These are phyloP conservation scores for Dioctria linearis DNA, from an alignment of 2,888 invertebrate genomes.

Conservation along the genomic window DNA sequence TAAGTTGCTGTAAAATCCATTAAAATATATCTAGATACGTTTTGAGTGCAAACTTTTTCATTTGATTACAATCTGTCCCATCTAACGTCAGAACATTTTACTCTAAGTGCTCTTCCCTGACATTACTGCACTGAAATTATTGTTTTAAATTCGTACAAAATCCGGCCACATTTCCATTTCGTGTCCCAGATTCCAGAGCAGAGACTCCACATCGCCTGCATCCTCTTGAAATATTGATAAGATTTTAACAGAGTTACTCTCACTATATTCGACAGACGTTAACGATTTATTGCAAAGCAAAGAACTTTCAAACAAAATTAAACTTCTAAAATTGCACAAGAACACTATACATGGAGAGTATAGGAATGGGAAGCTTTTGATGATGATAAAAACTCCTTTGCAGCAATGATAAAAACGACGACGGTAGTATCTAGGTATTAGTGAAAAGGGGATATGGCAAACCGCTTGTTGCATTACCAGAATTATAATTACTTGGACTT, in stretches of 20 bases:
- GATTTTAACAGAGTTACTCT: slow-evolving; percentile 24
- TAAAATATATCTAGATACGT: too few relatives aligned
- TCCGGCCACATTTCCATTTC: slow-evolving; percentile 11
- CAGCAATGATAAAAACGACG: neutral
- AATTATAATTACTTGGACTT: slow-evolving; percentile 19
- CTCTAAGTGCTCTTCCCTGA: too few relatives aligned
- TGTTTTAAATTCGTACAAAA: slow-evolving; percentile 14
- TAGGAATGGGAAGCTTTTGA: slow-evolving; percentile 28
- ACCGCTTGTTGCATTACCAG: slow-evolving; percentile 19
- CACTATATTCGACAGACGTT: slow-evolving; percentile 3
- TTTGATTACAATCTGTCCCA: too few relatives aligned
- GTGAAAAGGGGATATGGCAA: neutral
- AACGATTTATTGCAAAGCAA: slow-evolving; percentile 18
- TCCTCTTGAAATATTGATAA: slow-evolving; percentile 39
- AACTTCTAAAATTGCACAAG: neutral
- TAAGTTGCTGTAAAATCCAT: too few relatives aligned
- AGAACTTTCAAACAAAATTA: slow-evolving; percentile 13
- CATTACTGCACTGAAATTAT: slow-evolving; percentile 3
- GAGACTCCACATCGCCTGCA: neutral
- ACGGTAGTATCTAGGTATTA: neutral
- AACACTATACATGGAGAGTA: neutral
- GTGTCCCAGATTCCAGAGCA: neutral
- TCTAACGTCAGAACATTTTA: too few relatives aligned
- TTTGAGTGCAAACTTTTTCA: too few relatives aligned
- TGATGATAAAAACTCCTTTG: neutral